Base-by-base conservation (phyloP, 2,888 invertebrate species). In the Euzophera pinguis region DNA sequence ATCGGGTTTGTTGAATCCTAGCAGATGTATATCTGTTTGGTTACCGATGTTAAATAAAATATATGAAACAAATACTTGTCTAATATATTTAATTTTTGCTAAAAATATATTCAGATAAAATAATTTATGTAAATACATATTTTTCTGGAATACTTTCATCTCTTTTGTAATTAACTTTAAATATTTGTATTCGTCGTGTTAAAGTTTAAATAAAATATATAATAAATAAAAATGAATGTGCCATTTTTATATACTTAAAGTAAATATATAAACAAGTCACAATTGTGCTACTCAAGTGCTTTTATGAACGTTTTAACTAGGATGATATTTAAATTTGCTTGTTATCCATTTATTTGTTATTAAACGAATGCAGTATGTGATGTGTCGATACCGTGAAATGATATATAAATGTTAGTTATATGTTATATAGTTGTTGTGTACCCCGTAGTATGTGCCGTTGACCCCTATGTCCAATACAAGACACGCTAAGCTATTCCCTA, bases 291-390 rank as follows among this genome's bases (percentile, higher is more conserved):
- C 71, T 81, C 76, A 83, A 88, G 88, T 87, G 88, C 89, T 89
- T 89, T 85, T 84, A 81, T 80, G 77, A 78, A 79, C 75, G 77
- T 81, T 81, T 71, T 73, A 75, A 67, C 58, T 68, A 73, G 69
- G 72, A 71, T 69, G 85, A 89, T 88, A 87, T 80, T 88, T 89
- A 85, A 90, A 90, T 90, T 90, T 90, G 89, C 89, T 90, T 89
- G 88, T 80, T 81, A 68, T 81, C 73, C 69, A 62, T 66, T 75
- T 69, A 74, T 63, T 70, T 66, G 67, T 61, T 66, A 70, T 67
- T 73, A 63, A 67, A 71, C 63, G 76, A 78, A 75, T 83, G 78
- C 75, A 64, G 69, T 70, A 69, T 62, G 65, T 67, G 64, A 66
- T 66, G 58, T 67, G 67, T 60, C 65, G 59, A 69, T 63, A 67